Conservation (phyloP, 2,797 vertebrate species). For the Eupleurogrammus muticus region DNA sequence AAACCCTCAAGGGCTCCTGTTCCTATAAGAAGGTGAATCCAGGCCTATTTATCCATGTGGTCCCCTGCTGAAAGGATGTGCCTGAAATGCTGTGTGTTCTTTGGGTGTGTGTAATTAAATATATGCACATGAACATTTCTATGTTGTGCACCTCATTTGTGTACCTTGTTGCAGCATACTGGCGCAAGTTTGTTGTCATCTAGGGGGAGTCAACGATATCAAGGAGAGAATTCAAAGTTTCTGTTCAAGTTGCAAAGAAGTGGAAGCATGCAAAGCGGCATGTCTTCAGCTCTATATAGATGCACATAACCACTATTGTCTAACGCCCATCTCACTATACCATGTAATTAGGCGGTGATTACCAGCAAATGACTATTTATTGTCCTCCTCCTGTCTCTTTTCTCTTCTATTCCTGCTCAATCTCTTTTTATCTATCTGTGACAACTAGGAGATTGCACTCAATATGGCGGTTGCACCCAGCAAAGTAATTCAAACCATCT, state of each 20-base stretch:
- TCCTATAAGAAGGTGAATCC: constrained; percentile 72
- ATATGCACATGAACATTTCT: neutral
- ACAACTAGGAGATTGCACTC: constrained; percentile 65
- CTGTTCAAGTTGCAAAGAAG: constrained; percentile 14
- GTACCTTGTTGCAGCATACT: constrained; percentile 24
- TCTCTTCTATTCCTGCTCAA: constrained; percentile 45
- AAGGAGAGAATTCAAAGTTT: constrained; percentile 10
- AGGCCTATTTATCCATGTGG: constrained; percentile 53
- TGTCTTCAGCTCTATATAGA: constrained; percentile 17
- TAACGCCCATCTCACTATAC: constrained; percentile 27
- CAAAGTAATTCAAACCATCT: constrained; percentile 47
- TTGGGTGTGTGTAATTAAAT: neutral
- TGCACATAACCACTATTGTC: constrained; percentile 9
- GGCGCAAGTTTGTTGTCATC: constrained; percentile 12
- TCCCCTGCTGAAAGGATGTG: constrained; percentile 45
- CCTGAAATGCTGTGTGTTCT: constrained; percentile 51
- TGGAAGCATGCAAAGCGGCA: constrained; percentile 47
- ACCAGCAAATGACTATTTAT: constrained; percentile 38
- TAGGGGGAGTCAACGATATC: constrained; percentile 9
- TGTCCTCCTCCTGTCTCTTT: constrained; percentile 27
- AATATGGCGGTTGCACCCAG: constrained; percentile 51
- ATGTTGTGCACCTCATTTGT: too few relatives aligned
- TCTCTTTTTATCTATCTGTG: constrained; percentile 62
- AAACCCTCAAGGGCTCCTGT: constrained; percentile 64
- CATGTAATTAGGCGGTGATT: constrained; percentile 43